A percentile compares a stretch with the other conserved stretches of the same genome.
These are phyloP conservation scores for Gallinago undulata DNA, from an alignment of 2,113 vertebrate species.

Conservation along the genomic window DNA sequence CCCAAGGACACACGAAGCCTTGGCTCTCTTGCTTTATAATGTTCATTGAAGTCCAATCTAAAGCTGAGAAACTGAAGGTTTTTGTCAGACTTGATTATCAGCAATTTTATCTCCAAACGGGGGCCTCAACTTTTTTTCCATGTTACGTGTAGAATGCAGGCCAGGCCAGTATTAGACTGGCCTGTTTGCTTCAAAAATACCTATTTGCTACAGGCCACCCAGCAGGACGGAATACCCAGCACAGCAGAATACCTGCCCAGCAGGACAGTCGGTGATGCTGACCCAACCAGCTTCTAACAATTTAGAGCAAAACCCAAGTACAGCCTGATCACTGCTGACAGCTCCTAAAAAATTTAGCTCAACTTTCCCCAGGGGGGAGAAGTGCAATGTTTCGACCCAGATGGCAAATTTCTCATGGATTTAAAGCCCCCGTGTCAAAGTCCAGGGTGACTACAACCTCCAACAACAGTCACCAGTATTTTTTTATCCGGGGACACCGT, in stretches of 20 bases:
- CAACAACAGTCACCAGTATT: background rate
- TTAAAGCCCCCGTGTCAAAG: background rate
- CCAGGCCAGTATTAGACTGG: background rate
- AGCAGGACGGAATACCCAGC: background rate
- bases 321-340: background rate
- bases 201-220: rapidly evolving
- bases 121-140: background rate
- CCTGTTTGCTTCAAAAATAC: background rate
- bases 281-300: background rate
- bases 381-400: background rate
- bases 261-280: background rate
- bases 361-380: background rate
- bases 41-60: conserved; percentile 94
- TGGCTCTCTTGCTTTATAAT: conserved; percentile 91
- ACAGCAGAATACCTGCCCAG: too few species aligned
- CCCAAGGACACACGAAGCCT: conserved; percentile 87
- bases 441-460: background rate
- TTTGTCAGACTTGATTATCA: background rate
- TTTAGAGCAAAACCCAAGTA: background rate
- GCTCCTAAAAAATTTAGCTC: background rate
- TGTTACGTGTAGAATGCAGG: rapidly evolving
- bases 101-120: background rate
- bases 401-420: background rate
- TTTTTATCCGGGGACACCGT: background rate
- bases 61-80: conserved; percentile 93